These are phyloP conservation scores for Naja naja DNA, from an alignment of 2,113 vertebrate genomes.

Conservation along the genomic window DNA sequence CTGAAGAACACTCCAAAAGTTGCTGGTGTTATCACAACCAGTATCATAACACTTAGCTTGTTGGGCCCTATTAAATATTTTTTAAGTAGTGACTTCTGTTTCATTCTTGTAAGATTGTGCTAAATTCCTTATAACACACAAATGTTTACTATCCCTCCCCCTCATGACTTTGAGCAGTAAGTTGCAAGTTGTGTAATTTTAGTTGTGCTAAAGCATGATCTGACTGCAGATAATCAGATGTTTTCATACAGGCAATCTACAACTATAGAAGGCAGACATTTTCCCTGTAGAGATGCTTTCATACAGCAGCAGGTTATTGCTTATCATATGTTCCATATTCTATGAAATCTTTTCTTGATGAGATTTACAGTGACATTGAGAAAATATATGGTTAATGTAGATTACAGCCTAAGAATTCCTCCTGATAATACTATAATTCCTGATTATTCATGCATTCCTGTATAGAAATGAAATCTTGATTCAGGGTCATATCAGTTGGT, in stretches of 20 bases:
- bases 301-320: not conserved
- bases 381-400: not conserved
- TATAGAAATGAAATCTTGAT: not conserved
- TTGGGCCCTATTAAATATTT: not conserved
- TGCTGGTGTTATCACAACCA: not conserved
- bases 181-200: not conserved
- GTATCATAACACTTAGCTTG: not conserved
- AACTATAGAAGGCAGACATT: not conserved
- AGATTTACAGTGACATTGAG: not conserved
- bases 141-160: not conserved
- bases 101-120: not conserved
- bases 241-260: conserved; percentile 10
- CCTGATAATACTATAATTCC: conserved; percentile 4
- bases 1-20: not conserved
- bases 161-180: not conserved
- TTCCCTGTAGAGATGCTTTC: not conserved
- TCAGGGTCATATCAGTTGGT: not conserved
- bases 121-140: not conserved
- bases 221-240: conserved; percentile 43
- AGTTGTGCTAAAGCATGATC: conserved; percentile 3
- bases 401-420: not conserved
- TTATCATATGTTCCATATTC: not conserved
- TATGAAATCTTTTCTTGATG: not conserved
- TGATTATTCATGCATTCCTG: no score
- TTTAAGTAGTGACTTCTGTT: not conserved